Evolutionary conservation across 1,140 invertebrate species (phyloP).

Genomic region (Ruditapes philippinarum): DNA sequence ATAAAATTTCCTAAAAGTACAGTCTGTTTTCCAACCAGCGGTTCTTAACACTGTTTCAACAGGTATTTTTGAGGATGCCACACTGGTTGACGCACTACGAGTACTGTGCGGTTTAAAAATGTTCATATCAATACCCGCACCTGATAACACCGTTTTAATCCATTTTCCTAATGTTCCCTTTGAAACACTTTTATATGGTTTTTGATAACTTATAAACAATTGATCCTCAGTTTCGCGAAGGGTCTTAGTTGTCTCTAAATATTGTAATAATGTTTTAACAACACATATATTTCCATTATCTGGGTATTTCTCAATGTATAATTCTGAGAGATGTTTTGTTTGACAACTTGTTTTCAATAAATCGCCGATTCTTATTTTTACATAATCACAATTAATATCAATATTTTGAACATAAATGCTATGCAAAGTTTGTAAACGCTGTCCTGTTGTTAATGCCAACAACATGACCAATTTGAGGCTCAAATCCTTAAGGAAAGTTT

Average conservation of each 20-base stretch:
- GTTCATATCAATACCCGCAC: neutral
- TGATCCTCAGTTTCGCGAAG: neutral
- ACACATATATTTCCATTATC: neutral
- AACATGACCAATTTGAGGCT: neutral
- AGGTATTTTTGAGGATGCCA: neutral
- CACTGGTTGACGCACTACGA: neutral
- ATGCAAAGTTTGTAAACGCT: neutral
- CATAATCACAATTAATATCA: neutral
- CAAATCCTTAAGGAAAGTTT: neutral
- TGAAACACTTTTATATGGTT: neutral
- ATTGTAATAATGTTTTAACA: neutral
- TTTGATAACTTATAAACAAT: neutral
- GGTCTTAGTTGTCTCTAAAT: neutral
- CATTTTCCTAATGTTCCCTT: neutral
- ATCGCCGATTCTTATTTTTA: neutral
- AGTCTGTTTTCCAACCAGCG: neutral
- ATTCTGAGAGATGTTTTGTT: neutral
- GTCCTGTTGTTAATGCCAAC: conserved; percentile 14
- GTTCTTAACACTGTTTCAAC: neutral
- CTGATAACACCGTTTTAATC: neutral
- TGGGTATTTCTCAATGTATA: neutral
- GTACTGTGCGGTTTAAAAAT: neutral
- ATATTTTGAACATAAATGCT: neutral
- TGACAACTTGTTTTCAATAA: neutral
- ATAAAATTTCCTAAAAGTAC: conserved; percentile 4